Percentiles rank a stretch among this genome's conserved stretches.
phyloP scores from a whole-genome alignment of 1,140 invertebrate genomes.

The Lutraria rhynchaena region DNA sequence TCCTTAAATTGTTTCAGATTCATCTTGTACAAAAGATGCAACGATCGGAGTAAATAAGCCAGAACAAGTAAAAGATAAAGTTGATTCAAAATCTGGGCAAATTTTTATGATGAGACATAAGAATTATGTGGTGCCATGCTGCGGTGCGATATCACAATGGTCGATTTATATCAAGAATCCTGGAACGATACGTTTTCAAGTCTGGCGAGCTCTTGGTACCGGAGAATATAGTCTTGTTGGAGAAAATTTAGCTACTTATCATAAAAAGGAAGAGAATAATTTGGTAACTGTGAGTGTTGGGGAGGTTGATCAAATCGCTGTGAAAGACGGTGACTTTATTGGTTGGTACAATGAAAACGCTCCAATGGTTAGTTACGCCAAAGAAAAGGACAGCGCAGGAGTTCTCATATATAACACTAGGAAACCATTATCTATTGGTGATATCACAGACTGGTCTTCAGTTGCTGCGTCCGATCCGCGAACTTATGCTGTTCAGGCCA shows the following conservation, averaged over 20 bases:
- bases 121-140: constrained; percentile 25
- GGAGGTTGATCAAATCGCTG: constrained; percentile 24
- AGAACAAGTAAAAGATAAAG: constrained; percentile 1
- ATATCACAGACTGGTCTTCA: background rate
- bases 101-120: constrained; percentile 6
- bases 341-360: constrained; percentile 47
- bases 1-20: background rate
- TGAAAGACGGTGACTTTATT: constrained; percentile 28
- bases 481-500: constrained; percentile 14
- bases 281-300: constrained; percentile 8
- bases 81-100: constrained; percentile 35
- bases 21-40: constrained; percentile 6
- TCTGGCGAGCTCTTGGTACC: constrained; percentile 40
- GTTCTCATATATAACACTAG: background rate
- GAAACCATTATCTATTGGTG: background rate
- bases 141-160: constrained; percentile 38
- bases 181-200: constrained; percentile 33
- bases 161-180: constrained; percentile 41
- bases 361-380: constrained; percentile 38
- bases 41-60: constrained; percentile 4
- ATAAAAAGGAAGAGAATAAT: constrained; percentile 35
- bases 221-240: constrained; percentile 30
- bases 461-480: constrained; percentile 18
- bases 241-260: constrained; percentile 35
- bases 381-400: constrained; percentile 6